Base-by-base conservation (phyloP, 2,888 invertebrate genomes). In the Abrostola triplasia region DNA sequence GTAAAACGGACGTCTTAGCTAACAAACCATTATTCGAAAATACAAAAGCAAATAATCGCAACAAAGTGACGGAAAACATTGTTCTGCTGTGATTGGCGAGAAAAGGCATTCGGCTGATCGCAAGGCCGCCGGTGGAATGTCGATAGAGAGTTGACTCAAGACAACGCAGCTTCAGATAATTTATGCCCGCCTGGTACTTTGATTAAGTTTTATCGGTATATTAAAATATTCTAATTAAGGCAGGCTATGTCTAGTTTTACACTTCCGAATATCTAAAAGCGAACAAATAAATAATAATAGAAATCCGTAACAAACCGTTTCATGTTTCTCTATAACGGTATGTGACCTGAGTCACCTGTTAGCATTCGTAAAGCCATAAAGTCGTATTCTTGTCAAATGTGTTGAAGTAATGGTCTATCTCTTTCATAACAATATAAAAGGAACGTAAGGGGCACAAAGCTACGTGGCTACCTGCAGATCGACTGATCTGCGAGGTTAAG, bases 81-180 rank as follows among this genome's bases (percentile, higher is more conserved):
- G 70, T 75, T 67, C 67, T 54, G 67, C 62, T 54, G 71, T 73
- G 77, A 76, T 77, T 71, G 77, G 71, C 70, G 76, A 77, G 79
- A 76, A 81, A 83, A 83, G 82, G 83, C 79, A 85, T 79, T 83
- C 81, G 64, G 72, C 79, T 81, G 84, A 77, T 84, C 75, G 78
- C 87, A 88, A 88, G 87, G 87, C 84, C 86, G 81, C 57, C 69
- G 42, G 70, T 81, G 90, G 91, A 90, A 91, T 91, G 90, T 76
- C 63, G 88, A 86, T 89, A 87, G 90, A 91, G 89, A 90, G 90
- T 85, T 85, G 86, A 83, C 84, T 86, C 84, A 81, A 76, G 79
- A 52, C 41, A 41, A 36, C 12, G 59, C 65, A 60, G 73, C 75
- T 70, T 77, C 83, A 72, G 75, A 58, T 82, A 71, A 84, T 84